A percentile compares a stretch with the other conserved stretches of the same genome.
These are phyloP conservation scores for Nomada ferruginata DNA, from an alignment of 2,888 invertebrate genomes.

Conservation along the genomic window DNA sequence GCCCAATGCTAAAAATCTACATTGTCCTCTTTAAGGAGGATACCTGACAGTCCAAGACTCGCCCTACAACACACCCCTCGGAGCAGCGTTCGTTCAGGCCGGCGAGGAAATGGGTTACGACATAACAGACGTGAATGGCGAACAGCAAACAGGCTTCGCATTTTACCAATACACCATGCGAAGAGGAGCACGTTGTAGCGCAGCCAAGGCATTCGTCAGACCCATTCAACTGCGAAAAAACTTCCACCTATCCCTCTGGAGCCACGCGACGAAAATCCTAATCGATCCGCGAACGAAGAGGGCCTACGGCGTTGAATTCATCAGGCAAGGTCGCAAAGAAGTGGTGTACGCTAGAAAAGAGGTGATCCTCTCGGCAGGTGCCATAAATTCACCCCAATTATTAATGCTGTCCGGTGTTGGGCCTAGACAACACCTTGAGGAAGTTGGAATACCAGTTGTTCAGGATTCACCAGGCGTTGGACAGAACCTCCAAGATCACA, in stretches of 20 bases:
- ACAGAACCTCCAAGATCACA: conserved; percentile 94
- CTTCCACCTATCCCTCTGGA: conserved; percentile 92
- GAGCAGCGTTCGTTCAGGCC: conserved; percentile 93
- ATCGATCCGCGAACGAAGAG: conserved; percentile 90
- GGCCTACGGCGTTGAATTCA: conserved; percentile 92
- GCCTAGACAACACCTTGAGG: conserved; percentile 89
- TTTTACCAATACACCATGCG: conserved; percentile 96
- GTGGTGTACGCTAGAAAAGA: conserved; percentile 90
- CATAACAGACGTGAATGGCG: conserved; percentile 93
- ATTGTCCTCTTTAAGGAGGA: conserved; percentile 86
- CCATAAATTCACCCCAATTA: conserved; percentile 95
- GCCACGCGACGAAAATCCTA: conserved; percentile 91
- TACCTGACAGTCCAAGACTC: conserved; percentile 91
- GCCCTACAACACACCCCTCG: conserved; percentile 93
- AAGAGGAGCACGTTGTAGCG: conserved; percentile 92
- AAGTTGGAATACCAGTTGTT: conserved; percentile 90
- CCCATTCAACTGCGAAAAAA: conserved; percentile 91
- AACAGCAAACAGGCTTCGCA: conserved; percentile 93
- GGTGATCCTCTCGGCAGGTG: conserved; percentile 94
- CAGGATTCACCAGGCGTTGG: conserved; percentile 93
- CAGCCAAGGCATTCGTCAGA: conserved; percentile 93
- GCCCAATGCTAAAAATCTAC: neutral
- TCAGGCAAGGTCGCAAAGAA: conserved; percentile 88
- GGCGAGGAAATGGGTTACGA: conserved; percentile 97
- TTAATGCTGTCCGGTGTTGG: conserved; percentile 97